These are phyloP conservation scores for Limenitis arthemis DNA, from an alignment of 2,888 invertebrate species.

Conservation along the genomic window DNA sequence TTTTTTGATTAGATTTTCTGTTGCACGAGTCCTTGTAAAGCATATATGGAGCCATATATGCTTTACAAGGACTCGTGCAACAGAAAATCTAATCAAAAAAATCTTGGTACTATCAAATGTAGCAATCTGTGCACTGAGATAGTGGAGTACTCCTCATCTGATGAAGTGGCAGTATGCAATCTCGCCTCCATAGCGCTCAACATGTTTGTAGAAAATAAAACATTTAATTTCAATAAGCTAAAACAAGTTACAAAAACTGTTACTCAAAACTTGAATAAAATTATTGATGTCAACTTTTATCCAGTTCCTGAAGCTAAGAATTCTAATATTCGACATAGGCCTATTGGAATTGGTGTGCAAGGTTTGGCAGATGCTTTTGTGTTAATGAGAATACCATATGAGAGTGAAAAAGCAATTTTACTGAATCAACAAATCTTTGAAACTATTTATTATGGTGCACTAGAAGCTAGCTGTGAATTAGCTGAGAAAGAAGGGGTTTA, in stretches of 20 bases:
- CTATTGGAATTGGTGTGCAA: constrained; percentile 95
- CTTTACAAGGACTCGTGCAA: constrained; percentile 97
- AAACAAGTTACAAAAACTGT: constrained; percentile 90
- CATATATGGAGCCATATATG: constrained; percentile 99
- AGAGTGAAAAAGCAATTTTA: constrained; percentile 86
- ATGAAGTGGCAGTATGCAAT: constrained; percentile 98
- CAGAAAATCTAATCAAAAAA: constrained; percentile 97
- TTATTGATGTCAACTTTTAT: constrained; percentile 97
- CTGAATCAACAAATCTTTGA: constrained; percentile 98
- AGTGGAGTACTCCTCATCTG: constrained; percentile 91
- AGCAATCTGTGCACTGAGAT: constrained; percentile 99
- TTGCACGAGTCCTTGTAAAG: constrained; percentile 97
- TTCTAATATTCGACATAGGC: constrained; percentile 91
- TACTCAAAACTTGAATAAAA: constrained; percentile 94
- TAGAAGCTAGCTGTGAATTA: constrained; percentile 96
- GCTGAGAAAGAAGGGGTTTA: constrained; percentile 90
- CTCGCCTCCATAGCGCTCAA: constrained; percentile 97
- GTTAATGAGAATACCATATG: constrained; percentile 93
- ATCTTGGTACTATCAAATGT: constrained; percentile 97
- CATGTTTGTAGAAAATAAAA: constrained; percentile 89
- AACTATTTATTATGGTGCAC: constrained; percentile 96
- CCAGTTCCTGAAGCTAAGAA: constrained; percentile 90
- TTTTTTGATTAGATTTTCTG: constrained; percentile 97
- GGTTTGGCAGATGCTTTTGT: constrained; percentile 98
- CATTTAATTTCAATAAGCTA: constrained; percentile 90